Evolutionary conservation across 1,140 invertebrate genomes (phyloP), one percentile per base, ranked within the genome.

Genomic region (Drosophila pandora): DNA sequence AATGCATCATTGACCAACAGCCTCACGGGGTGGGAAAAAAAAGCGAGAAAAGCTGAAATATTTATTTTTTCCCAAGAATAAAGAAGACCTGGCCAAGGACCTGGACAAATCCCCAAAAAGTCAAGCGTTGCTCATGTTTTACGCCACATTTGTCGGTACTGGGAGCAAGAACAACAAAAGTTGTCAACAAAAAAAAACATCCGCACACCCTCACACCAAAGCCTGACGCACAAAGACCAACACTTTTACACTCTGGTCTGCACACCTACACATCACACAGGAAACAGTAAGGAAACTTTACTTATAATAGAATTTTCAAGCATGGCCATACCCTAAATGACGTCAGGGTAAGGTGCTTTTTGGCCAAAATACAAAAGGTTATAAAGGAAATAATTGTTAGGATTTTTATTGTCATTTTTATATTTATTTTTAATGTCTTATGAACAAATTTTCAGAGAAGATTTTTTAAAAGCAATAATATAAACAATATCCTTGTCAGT

Each of bases 231-330:
- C 22, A 60, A 21, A 61, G 41, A 57, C 13, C 63, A 58, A 32
- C 53, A 62, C 60, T 17, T 22, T 41, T 13, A 47, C 43, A 21
- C 22, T 17, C 9, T 10, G n/a, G n/a, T 21, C 41, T 43, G 3
- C 41, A 59, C 48, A 22, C 39, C 8, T 9, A 41, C 30, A 60
- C 45, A 37, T 10, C 50, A 1, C 25, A 72, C 50, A 65, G 56
- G 73, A 76, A 59, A 54, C 73, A 52, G 70, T 54, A 25, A 49
- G 71, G 76, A 60, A 85, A 87, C 81, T 85, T 85, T 81, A 43
- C 70, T 87, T 76, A 78, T 87, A 87, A 85, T 85, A 85, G 78
- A 87, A 85, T 85, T 85, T 87, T 85, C 64, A 78, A 78, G 82
- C 69, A 75, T 64, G 79, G 67, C 34, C 45, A 54, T 73, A 56